A percentile compares a stretch with the other conserved stretches of the same genome.
phyloP scores from a whole-genome alignment of 2,888 invertebrate genomes.

The Diloba caeruleocephala region DNA sequence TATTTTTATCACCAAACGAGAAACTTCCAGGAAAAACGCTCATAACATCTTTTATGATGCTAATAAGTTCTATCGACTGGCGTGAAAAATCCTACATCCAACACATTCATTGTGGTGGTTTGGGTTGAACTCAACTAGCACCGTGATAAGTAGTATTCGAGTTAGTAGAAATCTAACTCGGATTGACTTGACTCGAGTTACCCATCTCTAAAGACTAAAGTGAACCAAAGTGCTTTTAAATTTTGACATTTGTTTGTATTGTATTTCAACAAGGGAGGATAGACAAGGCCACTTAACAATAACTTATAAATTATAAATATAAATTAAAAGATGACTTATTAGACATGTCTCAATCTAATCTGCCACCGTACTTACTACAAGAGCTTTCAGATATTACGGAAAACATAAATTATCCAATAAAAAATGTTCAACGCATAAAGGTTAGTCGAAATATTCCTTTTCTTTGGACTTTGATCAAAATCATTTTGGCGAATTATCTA shows the following conservation, averaged over 20 bases:
- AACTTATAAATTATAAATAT: constrained; percentile 40
- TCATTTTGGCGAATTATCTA: constrained; percentile 21
- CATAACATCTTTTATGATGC: too few relatives aligned
- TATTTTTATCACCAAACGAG: too few relatives aligned
- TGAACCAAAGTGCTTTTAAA: too few relatives aligned
- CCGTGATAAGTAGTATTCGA: too few relatives aligned
- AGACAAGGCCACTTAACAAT: constrained; percentile 6
- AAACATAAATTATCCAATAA: constrained; percentile 89
- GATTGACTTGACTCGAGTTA: too few relatives aligned
- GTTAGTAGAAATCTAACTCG: too few relatives aligned
- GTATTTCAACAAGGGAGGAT: constrained; percentile 7
- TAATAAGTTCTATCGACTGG: too few relatives aligned
- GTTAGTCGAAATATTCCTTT: constrained; percentile 77
- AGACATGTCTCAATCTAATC: constrained; percentile 74
- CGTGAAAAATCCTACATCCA: too few relatives aligned
- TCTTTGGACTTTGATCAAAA: constrained; percentile 69
- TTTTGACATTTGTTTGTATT: constrained; percentile 25
- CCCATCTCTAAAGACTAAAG: too few relatives aligned
- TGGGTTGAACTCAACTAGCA: too few relatives aligned
- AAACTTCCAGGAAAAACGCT: too few relatives aligned
- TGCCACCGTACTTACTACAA: constrained; percentile 85
- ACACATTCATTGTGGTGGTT: too few relatives aligned
- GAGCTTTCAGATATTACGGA: constrained; percentile 89
- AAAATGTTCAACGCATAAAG: constrained; percentile 92
- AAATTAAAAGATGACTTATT: constrained; percentile 55